Percentiles rank a stretch among this genome's conserved stretches.
Evolutionary conservation across 2,888 invertebrate genomes (phyloP).

Genomic region (Thalpophila matura): DNA sequence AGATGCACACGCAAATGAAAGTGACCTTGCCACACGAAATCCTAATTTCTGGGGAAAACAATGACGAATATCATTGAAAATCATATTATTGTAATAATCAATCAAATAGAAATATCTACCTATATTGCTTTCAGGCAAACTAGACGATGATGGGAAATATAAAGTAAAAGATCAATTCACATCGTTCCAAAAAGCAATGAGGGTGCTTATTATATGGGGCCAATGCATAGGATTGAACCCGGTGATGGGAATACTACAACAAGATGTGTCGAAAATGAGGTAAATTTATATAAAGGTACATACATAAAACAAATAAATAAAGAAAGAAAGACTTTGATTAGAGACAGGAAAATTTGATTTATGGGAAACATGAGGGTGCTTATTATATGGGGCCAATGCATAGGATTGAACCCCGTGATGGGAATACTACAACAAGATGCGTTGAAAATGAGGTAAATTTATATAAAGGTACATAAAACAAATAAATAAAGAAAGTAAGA

Average conservation of each 20-base stretch:
- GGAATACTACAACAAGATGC: slow-evolving; percentile 65
- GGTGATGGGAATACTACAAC: slow-evolving; percentile 64
- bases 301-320: background rate
- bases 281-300: slow-evolving; percentile 39
- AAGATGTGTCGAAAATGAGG: slow-evolving; percentile 69
- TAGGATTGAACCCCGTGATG: slow-evolving; percentile 73
- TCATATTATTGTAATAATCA: too few species aligned
- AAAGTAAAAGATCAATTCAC: slow-evolving; percentile 57
- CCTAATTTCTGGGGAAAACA: too few species aligned
- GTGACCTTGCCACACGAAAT: too few species aligned
- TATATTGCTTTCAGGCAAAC: slow-evolving; percentile 20
- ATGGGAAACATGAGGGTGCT: background rate
- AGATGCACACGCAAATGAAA: too few species aligned
- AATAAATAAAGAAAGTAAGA: background rate
- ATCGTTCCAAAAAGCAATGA: slow-evolving; percentile 72
- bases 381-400: slow-evolving; percentile 65
- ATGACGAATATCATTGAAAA: too few species aligned
- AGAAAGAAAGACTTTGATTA: background rate
- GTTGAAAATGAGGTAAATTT: slow-evolving; percentile 69
- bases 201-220: slow-evolving; percentile 66
- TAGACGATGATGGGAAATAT: background rate
- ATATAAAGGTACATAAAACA: background rate
- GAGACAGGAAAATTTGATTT: background rate
- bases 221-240: slow-evolving; percentile 74
- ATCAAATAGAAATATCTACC: too few species aligned